Evolutionary conservation across 2,113 vertebrate species (phyloP).

Genomic region (Hypocryptadius cinnamomeus): DNA sequence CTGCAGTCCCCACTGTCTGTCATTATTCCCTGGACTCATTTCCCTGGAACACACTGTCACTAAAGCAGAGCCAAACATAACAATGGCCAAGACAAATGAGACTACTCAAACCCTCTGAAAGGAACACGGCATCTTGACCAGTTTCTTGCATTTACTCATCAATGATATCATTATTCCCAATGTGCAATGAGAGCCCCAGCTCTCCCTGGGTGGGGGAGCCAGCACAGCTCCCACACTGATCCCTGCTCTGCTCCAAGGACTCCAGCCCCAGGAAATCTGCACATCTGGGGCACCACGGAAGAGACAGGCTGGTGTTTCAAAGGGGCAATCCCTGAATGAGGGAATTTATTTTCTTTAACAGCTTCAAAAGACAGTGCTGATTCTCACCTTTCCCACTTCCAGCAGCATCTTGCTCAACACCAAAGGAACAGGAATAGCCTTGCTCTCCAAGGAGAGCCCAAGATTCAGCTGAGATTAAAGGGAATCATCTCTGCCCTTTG

Average conservation of each 20-base stretch:
- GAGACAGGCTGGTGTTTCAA: background rate
- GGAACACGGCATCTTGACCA: rapidly evolving
- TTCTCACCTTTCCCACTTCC: background rate
- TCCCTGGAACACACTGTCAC: background rate
- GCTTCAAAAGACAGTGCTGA: background rate
- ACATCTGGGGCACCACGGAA: background rate
- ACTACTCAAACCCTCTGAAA: background rate
- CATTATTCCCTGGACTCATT: background rate
- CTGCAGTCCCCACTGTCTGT: background rate
- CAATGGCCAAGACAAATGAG: background rate
- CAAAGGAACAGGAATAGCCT: background rate
- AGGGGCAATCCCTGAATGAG: background rate
- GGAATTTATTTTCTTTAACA: background rate
- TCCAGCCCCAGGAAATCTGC: background rate
- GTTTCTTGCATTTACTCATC: background rate
- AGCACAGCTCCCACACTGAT: background rate
- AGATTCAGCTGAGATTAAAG: background rate
- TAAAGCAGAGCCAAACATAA: background rate
- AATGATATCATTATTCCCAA: background rate
- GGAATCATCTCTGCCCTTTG: background rate
- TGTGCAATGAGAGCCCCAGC: background rate
- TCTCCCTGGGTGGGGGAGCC: background rate
- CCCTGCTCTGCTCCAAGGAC: background rate
- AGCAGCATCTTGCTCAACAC: background rate
- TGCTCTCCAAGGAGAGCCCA: background rate